Evolutionary conservation across 2,113 vertebrate species (phyloP).

Genomic region (Cebidichthys violaceus): DNA sequence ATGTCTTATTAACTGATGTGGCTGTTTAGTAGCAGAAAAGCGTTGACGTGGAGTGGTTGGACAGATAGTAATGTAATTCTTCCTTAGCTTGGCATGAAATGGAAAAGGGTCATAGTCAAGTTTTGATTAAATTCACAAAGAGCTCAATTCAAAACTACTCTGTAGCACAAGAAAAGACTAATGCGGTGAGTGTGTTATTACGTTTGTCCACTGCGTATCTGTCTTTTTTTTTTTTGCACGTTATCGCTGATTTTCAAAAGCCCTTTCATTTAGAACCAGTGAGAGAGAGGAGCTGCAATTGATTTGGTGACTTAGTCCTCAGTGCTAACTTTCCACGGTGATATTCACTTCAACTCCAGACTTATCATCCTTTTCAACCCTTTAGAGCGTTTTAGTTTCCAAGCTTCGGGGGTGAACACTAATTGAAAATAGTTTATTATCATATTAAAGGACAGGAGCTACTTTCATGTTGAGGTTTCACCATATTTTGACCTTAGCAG

Average conservation of each 20-base stretch:
- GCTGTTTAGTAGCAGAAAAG: not conserved
- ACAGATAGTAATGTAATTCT: conserved; percentile 17
- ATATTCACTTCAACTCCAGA: conserved; percentile 39
- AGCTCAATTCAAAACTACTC: conserved; percentile 11
- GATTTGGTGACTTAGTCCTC: conserved; percentile 31
- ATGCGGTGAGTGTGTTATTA: not conserved
- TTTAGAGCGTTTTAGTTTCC: conserved; percentile 44
- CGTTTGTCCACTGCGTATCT: not conserved
- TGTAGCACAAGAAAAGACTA: not conserved
- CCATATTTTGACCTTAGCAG: conserved; percentile 65
- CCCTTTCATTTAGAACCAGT: conserved; percentile 47
- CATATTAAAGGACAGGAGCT: conserved; percentile 59
- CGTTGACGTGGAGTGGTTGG: not conserved
- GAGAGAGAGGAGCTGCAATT: conserved; percentile 33
- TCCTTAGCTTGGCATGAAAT: not conserved
- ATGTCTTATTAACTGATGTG: not conserved
- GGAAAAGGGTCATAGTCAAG: conserved; percentile 27
- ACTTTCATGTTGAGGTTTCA: conserved; percentile 58
- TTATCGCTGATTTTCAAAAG: conserved; percentile 29
- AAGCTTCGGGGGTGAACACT: conserved; percentile 62
- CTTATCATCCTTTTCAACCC: conserved; percentile 46
- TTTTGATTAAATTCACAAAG: conserved; percentile 38
- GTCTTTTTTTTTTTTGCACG: not conserved
- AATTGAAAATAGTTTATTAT: conserved; percentile 67
- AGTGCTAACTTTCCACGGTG: conserved; percentile 35